Evolutionary conservation across 2,888 invertebrate species (phyloP), one percentile per base, ranked within the genome.

Genomic region (Drosophila atripex): DNA sequence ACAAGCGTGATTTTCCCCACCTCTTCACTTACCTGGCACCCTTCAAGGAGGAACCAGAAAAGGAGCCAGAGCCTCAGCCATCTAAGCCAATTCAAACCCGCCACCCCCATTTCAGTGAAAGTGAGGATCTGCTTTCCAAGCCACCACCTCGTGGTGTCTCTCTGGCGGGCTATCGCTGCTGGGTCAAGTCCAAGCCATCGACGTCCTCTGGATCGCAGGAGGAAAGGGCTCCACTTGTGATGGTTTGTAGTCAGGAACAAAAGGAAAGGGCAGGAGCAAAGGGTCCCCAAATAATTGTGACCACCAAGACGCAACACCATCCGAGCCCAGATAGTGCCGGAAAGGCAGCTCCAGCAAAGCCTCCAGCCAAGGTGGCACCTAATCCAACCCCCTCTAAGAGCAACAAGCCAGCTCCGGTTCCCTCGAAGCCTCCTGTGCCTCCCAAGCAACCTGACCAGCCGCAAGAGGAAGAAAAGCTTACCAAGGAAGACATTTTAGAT

Each of bases 401-500:
- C 35, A 35, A 7, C n/a, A 35, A 35, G 35, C 35, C 35, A 6
- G 6, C 1, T 32, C 12, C 32, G 4, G 32, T 12, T 32, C 32
- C 32, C n/a, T 7, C 35, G 6, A 35, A 35, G 35, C 35, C 35
- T n/a, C 14, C 14, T 1, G n/a, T n/a, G 35, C 14, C 35, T 35
- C 35, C 35, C 14, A 35, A n/a, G 2, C 6, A 35, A 35, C 14
- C 35, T 28, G 35, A 35, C 6, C 35, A n/a, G 7, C 35, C 6
- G 14, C n/a, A 6, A 7, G 8, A 12, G 4, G 79, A 70, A 0
- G 70, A 74, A 0, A 51, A 47, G 14, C 35, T 88, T 9, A 85
- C 85, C 55, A 76, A 75, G 35, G 80, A 84, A 7, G 88, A 88
- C 14, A 50, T 84, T 18, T 1, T 86, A 3, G 46, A 76, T 0